Evolutionary conservation across 2,888 invertebrate species (phyloP).

Genomic region (Pterostichus madidus): DNA sequence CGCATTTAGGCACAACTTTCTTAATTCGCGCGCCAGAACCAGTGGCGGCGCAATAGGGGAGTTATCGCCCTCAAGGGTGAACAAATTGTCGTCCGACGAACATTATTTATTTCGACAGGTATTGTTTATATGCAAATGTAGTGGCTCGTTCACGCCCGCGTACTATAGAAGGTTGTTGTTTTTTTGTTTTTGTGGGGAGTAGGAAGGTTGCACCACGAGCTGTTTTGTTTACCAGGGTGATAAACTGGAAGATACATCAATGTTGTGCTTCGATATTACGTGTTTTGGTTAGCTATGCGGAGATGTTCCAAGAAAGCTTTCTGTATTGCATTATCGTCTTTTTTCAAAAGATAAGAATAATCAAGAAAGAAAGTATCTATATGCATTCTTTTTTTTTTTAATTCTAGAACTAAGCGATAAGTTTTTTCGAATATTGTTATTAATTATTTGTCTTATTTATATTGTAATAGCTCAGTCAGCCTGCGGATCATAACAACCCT

Average conservation of each 20-base stretch:
- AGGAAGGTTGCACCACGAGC: neutral
- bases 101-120: slow-evolving; percentile 62
- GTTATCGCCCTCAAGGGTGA: slow-evolving; percentile 11
- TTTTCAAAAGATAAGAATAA: no score
- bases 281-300: no score
- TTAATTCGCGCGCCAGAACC: slow-evolving; percentile 69
- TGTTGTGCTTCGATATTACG: neutral
- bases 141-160: neutral
- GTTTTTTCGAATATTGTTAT: no score
- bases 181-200: neutral
- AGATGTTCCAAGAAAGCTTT: no score
- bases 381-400: no score
- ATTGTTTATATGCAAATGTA: slow-evolving; percentile 62
- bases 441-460: no score
- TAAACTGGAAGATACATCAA: slow-evolving; percentile 20
- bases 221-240: neutral
- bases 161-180: neutral
- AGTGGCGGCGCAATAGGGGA: neutral
- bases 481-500: no score
- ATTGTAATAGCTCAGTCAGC: no score
- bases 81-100: slow-evolving; percentile 30
- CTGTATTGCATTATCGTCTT: no score
- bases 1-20: slow-evolving; percentile 71
- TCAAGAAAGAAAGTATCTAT: no score
- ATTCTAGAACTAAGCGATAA: no score